phyloP scores from a whole-genome alignment of 2,797 vertebrate species.

The Octomys mimax region DNA sequence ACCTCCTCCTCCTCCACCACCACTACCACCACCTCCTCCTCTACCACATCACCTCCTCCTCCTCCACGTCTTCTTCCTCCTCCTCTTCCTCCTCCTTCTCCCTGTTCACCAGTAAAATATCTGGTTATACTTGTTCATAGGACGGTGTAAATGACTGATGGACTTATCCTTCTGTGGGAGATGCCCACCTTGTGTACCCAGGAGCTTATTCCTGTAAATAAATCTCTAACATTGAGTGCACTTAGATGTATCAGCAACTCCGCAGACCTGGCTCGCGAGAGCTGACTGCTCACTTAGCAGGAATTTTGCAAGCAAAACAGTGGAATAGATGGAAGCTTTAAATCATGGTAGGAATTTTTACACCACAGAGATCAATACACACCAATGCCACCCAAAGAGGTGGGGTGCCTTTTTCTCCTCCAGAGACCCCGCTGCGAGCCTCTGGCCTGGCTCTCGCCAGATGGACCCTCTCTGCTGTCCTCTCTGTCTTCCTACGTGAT shows the following conservation, averaged over 20 bases:
- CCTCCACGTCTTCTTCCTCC: neutral
- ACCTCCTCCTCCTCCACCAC: no score
- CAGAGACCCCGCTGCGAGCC: neutral
- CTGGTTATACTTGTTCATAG: neutral
- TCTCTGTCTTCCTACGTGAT: neutral
- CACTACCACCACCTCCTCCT: no score
- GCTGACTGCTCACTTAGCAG: constrained; percentile 4
- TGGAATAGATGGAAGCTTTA: neutral
- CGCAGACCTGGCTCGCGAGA: neutral
- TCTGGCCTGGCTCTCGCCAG: neutral
- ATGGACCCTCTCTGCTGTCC: neutral
- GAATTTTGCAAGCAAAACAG: neutral
- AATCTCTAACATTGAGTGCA: neutral
- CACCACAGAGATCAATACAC: neutral
- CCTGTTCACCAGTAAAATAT: neutral
- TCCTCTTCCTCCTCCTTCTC: neutral
- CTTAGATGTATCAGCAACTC: neutral
- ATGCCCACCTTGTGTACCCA: neutral
- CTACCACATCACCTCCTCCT: no score
- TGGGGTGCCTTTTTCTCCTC: fast-evolving
- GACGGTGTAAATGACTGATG: neutral
- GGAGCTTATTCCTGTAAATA: constrained; percentile 16
- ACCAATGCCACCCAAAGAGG: neutral
- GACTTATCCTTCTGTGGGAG: neutral
- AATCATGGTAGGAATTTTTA: neutral